Base-by-base conservation (phyloP, 2,888 invertebrate species). In the Branchellion lobata region DNA sequence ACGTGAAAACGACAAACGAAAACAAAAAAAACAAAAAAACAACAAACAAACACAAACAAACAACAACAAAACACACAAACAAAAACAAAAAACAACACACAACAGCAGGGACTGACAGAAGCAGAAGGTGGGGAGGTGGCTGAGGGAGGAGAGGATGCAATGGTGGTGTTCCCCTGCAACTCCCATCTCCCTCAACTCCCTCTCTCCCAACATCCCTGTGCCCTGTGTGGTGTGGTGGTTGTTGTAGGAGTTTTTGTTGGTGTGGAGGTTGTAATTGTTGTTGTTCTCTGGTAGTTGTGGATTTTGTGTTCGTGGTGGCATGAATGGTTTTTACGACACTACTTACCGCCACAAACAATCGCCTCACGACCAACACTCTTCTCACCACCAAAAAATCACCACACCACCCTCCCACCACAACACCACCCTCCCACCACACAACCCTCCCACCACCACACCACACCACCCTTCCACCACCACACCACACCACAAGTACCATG, bases 81-180 rank as follows among this genome's bases (percentile, higher is more conserved):
- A 74, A 34, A 73, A 27, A 33, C 47, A 18, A 40, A 73, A 8
- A 73, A 40, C 34, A 18, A 40, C 27, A 33, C n/a, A 33, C 36
- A 73, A 33, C 11, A n/a, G n/a, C n/a, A n/a, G n/a, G n/a, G n/a
- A n/a, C n/a, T n/a, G 51, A 75, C 74, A 47, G 3, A 57, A 57
- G 34, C 51, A 47, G 51, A 74, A 27, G 51, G 74, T 47, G 36
- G 51, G 27, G 31, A 1, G 34, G 47, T 27, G n/a, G 51, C 21
- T 27, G 29, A 74, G 51, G 51, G 36, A 74, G 74, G n/a, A 1
- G 31, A 51, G 51, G 21, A 74, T 74, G 47, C 0, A 24, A 1
- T 57, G 61, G n/a, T 57, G 61, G 14, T 57, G 61, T 57, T 18
- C 3, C 61, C 5, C 3, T 18, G 61, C 5, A n/a, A 57, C 61